These are phyloP conservation scores for Typhlichthys eigenmanni DNA, from an alignment of 2,797 vertebrate genomes.

Conservation along the genomic window DNA sequence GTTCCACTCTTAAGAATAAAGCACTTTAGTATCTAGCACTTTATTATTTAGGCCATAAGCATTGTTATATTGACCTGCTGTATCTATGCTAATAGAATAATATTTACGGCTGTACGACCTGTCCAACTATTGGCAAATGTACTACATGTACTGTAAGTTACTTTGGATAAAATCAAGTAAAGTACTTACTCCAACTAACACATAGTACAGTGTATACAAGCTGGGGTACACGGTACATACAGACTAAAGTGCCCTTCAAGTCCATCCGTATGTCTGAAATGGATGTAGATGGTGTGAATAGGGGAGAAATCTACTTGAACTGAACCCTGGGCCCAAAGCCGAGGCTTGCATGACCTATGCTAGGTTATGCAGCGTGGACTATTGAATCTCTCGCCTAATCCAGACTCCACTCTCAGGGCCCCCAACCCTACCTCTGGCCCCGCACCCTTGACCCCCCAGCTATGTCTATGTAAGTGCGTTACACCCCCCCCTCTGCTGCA, in stretches of 20 bases:
- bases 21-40: too few relatives aligned
- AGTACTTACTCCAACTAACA: too few relatives aligned
- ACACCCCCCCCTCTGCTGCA: neutral
- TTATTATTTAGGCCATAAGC: neutral
- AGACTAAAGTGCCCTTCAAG: neutral
- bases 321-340: slow-evolving; percentile 27
- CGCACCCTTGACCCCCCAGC: slow-evolving; percentile 34
- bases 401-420: slow-evolving; percentile 20
- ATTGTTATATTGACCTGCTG: too few relatives aligned
- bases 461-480: slow-evolving; percentile 64
- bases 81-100: too few relatives aligned
- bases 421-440: slow-evolving; percentile 25
- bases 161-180: too few relatives aligned
- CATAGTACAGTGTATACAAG: too few relatives aligned
- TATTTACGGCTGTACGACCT: too few relatives aligned
- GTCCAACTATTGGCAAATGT: too few relatives aligned
- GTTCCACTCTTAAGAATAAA: too few relatives aligned
- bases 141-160: too few relatives aligned
- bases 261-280: neutral
- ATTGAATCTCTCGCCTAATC: slow-evolving; percentile 54
- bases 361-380: slow-evolving; percentile 30
- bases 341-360: slow-evolving; percentile 33
- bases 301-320: slow-evolving; percentile 33
- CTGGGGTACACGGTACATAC: too few relatives aligned
- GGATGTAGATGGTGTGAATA: slow-evolving; percentile 16